These are phyloP conservation scores for Synanthedon vespiformis DNA, from an alignment of 2,888 invertebrate genomes.

Conservation along the genomic window DNA sequence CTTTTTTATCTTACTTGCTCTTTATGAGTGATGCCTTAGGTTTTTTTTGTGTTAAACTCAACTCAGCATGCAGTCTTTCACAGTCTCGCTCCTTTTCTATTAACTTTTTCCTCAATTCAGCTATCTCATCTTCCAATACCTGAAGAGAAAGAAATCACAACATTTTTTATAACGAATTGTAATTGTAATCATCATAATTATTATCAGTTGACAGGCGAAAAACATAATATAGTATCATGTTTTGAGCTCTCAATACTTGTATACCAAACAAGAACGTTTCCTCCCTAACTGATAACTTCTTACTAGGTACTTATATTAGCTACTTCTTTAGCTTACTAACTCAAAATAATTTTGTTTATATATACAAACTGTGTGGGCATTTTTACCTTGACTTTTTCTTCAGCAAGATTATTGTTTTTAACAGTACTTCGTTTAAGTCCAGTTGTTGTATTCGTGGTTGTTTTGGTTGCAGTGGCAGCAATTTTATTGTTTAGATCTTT, in stretches of 20 bases:
- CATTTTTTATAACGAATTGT: not conserved
- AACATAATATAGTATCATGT: no score
- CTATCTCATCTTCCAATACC: slow-evolving; percentile 79
- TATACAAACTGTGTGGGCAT: not conserved
- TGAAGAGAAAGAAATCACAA: slow-evolving; percentile 22
- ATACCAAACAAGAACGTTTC: no score
- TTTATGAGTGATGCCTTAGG: slow-evolving; percentile 72
- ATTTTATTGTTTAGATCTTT: slow-evolving; percentile 83
- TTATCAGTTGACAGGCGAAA: slow-evolving; percentile 1
- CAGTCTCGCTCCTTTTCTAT: slow-evolving; percentile 87
- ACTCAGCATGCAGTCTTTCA: slow-evolving; percentile 80
- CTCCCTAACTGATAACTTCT: no score
- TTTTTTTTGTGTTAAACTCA: slow-evolving; percentile 73
- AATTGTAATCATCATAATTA: slow-evolving; percentile 10
- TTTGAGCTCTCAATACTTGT: no score
- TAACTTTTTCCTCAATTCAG: slow-evolving; percentile 78
- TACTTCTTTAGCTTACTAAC: no score
- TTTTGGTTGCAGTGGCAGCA: slow-evolving; percentile 49
- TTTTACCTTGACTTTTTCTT: slow-evolving; percentile 75
- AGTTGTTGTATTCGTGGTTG: slow-evolving; percentile 33
- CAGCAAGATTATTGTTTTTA: slow-evolving; percentile 67
- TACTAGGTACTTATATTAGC: no score
- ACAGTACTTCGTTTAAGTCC: slow-evolving; percentile 35
- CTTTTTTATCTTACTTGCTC: slow-evolving; percentile 67
- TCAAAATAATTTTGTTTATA: not conserved